Evolutionary conservation across 2,113 vertebrate genomes (phyloP).

Genomic region (Psophia crepitans): DNA sequence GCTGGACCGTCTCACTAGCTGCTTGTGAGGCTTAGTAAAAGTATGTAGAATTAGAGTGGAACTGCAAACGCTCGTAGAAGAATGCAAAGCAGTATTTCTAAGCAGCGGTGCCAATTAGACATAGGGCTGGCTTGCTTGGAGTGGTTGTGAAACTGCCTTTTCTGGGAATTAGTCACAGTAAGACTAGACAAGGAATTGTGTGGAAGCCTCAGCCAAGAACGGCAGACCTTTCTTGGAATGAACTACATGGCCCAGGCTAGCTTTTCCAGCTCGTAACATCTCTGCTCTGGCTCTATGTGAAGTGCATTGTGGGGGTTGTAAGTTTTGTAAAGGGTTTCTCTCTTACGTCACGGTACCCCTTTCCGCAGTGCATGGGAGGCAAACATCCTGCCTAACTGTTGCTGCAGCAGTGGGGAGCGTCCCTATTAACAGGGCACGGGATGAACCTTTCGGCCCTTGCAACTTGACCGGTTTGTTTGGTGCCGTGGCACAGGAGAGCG

Average conservation of each 20-base stretch:
- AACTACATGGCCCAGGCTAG: neutral
- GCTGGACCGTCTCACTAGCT: neutral
- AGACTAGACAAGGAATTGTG: slow-evolving; percentile 36
- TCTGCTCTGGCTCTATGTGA: neutral
- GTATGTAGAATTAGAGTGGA: neutral
- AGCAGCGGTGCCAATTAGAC: slow-evolving; percentile 16
- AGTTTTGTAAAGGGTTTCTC: neutral
- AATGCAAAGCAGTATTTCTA: slow-evolving; percentile 17
- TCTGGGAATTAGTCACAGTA: slow-evolving; percentile 53
- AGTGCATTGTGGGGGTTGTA: neutral
- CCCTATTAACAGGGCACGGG: neutral
- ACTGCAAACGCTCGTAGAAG: neutral
- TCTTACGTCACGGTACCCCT: neutral
- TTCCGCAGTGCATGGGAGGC: neutral
- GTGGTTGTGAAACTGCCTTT: slow-evolving; percentile 56
- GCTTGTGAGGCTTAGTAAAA: neutral
- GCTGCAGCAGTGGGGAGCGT: neutral
- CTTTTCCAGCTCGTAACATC: neutral
- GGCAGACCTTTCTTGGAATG: neutral
- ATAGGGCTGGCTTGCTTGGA: neutral
- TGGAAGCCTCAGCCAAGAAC: neutral
- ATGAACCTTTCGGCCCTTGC: neutral
- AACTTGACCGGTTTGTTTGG: neutral
- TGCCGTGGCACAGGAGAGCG: neutral
- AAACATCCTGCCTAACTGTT: neutral